Base-by-base conservation (phyloP, 2,113 vertebrate species). In the Lepus americanus region DNA sequence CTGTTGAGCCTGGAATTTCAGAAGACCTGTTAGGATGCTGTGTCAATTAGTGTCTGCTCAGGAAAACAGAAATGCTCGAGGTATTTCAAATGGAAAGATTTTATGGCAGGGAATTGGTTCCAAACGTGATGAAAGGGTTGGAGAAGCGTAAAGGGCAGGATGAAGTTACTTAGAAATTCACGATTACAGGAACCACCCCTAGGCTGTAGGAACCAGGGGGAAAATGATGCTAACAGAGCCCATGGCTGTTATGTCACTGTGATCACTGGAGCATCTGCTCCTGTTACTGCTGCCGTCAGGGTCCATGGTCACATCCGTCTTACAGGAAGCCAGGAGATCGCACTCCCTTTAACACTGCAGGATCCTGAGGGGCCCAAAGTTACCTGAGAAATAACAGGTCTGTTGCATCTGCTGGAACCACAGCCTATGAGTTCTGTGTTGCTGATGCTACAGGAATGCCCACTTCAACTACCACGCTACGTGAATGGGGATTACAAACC, bases 51-150 rank as follows among this genome's bases (percentile, higher is more conserved):
- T 49, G 27, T 72, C 81, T 85, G 7, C 27, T 82, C 64, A 29
- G 77, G 63, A 69, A 81, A 84, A 77, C 44, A 49, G 72, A 92
- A 84, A 36, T 31, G 55, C 36, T 59, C 16, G 12, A 79, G 91
- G 49, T 73, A 86, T 91, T 86, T 94, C 51, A 89, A 85, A 78
- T 25, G 49, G 64, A 90, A 67, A 33, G 69, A 69, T 66, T 70
- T 89, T n/a, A 89, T 74, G 23, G 33, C 0, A 64, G 63, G 76
- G 39, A 84, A 83, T 12, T 53, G 14, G 17, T 87, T 88, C 77
- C 31, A 66, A 96, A 44, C 17, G 9, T 69, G 6, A 51, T 74
- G 49, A 76, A 64, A 61, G 79, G 31, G 19, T 44, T 67, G 16
- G 36, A 70, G 51, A 44, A 73, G 29, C 22, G 61, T 33, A 86